Evolutionary conservation across 1,140 invertebrate species (phyloP).

Genomic region (Plectrocnemia conspersa): DNA sequence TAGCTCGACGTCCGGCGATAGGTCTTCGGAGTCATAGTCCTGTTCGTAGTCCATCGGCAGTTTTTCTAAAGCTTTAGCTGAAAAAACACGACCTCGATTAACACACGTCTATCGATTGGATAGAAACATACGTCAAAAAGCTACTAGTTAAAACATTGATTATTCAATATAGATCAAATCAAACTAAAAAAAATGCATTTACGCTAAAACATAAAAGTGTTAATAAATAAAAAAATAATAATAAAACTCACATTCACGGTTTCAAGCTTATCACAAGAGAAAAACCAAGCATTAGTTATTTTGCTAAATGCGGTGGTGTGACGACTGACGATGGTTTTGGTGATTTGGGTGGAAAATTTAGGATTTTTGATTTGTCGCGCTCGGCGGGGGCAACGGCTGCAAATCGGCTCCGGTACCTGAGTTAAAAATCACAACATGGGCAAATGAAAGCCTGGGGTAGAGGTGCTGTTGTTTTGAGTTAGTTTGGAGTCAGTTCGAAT

Average conservation of each 20-base stretch:
- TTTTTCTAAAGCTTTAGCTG: conserved; percentile 72
- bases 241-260: conserved; percentile 33
- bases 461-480: no score
- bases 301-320: conserved; percentile 28
- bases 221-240: conserved; percentile 14
- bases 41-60: conserved; percentile 51
- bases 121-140: not conserved
- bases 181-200: not conserved
- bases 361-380: conserved; percentile 30
- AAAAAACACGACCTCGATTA: no score
- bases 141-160: not conserved
- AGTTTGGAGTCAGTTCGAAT: no score
- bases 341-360: conserved; percentile 32
- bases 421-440: conserved; percentile 32
- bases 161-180: not conserved
- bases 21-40: conserved; percentile 59
- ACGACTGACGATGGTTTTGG: conserved; percentile 12
- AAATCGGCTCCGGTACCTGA: conserved; percentile 32
- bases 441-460: conserved; percentile 36
- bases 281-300: conserved; percentile 35
- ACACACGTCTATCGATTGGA: not conserved
- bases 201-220: not conserved
- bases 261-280: conserved; percentile 35
- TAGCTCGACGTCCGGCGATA: conserved; percentile 57
- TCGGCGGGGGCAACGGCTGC: conserved; percentile 22